Percentiles rank a stretch among this genome's conserved stretches.
Conservation (phyloP, 2,888 invertebrate species). For the Epicampocera succincta region DNA sequence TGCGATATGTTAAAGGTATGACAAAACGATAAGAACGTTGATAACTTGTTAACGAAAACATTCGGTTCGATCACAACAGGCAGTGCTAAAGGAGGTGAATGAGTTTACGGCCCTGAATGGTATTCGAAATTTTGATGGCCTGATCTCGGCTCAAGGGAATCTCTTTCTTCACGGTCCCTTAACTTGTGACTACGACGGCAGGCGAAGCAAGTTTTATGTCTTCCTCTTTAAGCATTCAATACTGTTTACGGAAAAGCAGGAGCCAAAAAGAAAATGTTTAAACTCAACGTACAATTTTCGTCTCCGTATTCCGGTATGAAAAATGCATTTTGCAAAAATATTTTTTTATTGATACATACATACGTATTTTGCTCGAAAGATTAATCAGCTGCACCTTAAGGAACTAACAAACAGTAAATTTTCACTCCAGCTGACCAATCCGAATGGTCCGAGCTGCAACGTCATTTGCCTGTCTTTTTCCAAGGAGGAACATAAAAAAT, state of each 20-base stretch:
- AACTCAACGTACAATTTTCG: conserved; percentile 34
- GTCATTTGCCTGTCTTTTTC: conserved; percentile 32
- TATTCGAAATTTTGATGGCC: conserved; percentile 48
- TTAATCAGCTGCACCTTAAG: conserved; percentile 50
- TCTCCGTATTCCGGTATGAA: conserved; percentile 49
- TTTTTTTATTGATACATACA: no score
- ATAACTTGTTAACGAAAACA: not conserved
- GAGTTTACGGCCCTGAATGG: conserved; percentile 23
- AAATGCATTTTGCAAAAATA: not conserved
- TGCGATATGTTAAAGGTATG: conserved; percentile 38
- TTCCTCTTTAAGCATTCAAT: conserved; percentile 52
- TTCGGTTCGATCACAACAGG: conserved; percentile 3
- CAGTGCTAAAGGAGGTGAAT: conserved; percentile 25
- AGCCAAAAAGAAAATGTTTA: conserved; percentile 24
- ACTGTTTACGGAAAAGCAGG: conserved; percentile 56
- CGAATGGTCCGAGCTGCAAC: conserved; percentile 13
- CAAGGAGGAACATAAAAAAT: conserved; percentile 19
- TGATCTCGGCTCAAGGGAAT: conserved; percentile 53
- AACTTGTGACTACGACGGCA: conserved; percentile 32
- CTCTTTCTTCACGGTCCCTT: conserved; percentile 42
- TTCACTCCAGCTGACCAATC: conserved; percentile 31
- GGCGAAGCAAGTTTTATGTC: conserved; percentile 32
- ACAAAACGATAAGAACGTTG: not conserved
- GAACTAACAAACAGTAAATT: conserved; percentile 27
- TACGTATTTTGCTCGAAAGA: conserved; percentile 8